These are phyloP conservation scores for Psittacula echo DNA, from an alignment of 2,797 vertebrate genomes.

Conservation along the genomic window DNA sequence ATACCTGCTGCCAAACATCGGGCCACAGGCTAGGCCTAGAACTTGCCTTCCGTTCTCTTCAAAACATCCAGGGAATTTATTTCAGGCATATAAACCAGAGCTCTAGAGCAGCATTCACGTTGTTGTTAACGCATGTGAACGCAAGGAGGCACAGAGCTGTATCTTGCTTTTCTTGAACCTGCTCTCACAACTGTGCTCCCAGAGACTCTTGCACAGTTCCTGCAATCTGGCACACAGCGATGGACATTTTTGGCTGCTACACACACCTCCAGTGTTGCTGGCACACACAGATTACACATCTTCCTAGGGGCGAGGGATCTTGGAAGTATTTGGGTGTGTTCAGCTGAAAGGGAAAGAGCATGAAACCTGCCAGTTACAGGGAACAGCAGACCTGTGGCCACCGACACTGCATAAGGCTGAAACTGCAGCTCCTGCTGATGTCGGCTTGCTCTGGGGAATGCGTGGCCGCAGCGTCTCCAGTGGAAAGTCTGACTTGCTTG, in stretches of 20 bases:
- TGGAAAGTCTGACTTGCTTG: neutral
- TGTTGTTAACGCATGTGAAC: neutral
- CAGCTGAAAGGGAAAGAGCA: neutral
- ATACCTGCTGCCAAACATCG: neutral
- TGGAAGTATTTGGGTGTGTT: neutral
- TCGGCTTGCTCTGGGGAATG: neutral
- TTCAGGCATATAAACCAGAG: neutral
- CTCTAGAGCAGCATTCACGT: neutral
- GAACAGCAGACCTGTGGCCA: neutral
- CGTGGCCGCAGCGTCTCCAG: neutral
- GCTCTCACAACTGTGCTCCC: neutral
- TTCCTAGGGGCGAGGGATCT: neutral
- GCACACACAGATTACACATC: neutral
- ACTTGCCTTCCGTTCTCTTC: neutral
- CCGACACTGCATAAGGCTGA: fast-evolving
- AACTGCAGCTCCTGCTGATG: neutral
- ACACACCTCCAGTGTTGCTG: neutral
- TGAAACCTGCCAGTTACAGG: neutral
- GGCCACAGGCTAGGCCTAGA: neutral
- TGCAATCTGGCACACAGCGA: fast-evolving
- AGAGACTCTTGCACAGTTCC: neutral
- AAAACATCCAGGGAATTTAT: neutral
- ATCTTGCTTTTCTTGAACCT: neutral
- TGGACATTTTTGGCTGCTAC: neutral
- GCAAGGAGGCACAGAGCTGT: neutral